These are phyloP conservation scores for Drosophila subquinaria DNA, from an alignment of 2,888 invertebrate genomes.

Conservation along the genomic window DNA sequence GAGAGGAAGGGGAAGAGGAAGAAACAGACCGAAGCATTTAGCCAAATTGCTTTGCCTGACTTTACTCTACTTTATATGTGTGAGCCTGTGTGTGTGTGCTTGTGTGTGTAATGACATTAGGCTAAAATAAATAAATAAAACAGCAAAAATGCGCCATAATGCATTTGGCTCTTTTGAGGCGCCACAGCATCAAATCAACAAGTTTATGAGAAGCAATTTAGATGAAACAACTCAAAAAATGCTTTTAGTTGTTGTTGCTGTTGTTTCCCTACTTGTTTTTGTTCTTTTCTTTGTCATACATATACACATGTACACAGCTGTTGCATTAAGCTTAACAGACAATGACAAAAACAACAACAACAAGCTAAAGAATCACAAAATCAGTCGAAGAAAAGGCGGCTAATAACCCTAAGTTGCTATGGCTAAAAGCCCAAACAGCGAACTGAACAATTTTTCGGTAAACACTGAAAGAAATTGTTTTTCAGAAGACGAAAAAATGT, in stretches of 20 bases:
- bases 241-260: conserved; percentile 8
- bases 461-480: conserved; percentile 39
- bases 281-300: background rate
- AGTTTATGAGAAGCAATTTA: conserved; percentile 71
- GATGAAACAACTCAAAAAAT: conserved; percentile 29
- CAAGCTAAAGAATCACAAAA: conserved; percentile 57
- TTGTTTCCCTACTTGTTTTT: conserved; percentile 6
- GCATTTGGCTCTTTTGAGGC: conserved; percentile 35
- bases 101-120: conserved; percentile 65
- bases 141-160: conserved; percentile 24
- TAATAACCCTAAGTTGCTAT: conserved; percentile 65
- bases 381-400: conserved; percentile 60
- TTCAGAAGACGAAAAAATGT: too few relatives aligned
- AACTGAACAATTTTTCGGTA: conserved; percentile 17
- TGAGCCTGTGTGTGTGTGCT: conserved; percentile 32
- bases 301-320: conserved; percentile 7
- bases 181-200: conserved; percentile 47
- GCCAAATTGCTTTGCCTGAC: conserved; percentile 57
- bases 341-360: conserved; percentile 51
- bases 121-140: conserved; percentile 66
- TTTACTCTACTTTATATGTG: conserved; percentile 24
- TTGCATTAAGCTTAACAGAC: conserved; percentile 64
- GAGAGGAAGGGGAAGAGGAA: conserved; percentile 6
- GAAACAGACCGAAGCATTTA: conserved; percentile 32
- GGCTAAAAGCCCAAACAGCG: conserved; percentile 47